Conservation (phyloP, 2,797 vertebrate genomes). For the Danio albolineatus region DNA sequence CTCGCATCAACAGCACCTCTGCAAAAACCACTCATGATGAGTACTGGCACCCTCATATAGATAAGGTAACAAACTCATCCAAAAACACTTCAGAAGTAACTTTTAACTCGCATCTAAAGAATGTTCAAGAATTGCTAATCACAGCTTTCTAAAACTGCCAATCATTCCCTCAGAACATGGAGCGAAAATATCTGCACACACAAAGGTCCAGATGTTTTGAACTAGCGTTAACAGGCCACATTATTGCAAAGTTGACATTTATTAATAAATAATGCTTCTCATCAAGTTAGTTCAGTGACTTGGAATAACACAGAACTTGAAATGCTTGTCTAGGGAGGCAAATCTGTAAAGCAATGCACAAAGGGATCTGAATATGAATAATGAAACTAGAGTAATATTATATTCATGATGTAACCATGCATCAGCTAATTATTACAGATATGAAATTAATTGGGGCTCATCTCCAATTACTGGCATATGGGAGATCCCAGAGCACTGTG, state of each 20-base stretch:
- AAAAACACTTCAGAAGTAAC: neutral
- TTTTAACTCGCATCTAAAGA: slow-evolving; percentile 31
- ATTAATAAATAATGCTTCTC: slow-evolving; percentile 43
- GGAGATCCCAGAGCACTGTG: neutral
- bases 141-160: slow-evolving; percentile 17
- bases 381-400: slow-evolving; percentile 12
- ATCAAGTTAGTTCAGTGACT: slow-evolving; percentile 29
- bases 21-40: slow-evolving; percentile 93
- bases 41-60: slow-evolving; percentile 96
- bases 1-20: slow-evolving; percentile 89
- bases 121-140: neutral
- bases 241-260: slow-evolving; percentile 40
- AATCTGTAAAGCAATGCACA: neutral
- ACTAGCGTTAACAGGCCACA: slow-evolving; percentile 9
- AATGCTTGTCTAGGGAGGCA: neutral
- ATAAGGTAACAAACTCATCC: slow-evolving; percentile 83
- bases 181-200: slow-evolving; percentile 33
- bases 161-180: slow-evolving; percentile 9
- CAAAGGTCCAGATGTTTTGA: slow-evolving; percentile 39
- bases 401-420: neutral
- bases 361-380: slow-evolving; percentile 19
- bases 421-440: slow-evolving; percentile 16
- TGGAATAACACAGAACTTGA: slow-evolving; percentile 11
- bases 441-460: slow-evolving; percentile 11
- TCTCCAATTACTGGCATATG: neutral